Evolutionary conservation across 1,140 invertebrate species (phyloP), one percentile per base, ranked within the genome.

Genomic region (Araneus ventricosus): DNA sequence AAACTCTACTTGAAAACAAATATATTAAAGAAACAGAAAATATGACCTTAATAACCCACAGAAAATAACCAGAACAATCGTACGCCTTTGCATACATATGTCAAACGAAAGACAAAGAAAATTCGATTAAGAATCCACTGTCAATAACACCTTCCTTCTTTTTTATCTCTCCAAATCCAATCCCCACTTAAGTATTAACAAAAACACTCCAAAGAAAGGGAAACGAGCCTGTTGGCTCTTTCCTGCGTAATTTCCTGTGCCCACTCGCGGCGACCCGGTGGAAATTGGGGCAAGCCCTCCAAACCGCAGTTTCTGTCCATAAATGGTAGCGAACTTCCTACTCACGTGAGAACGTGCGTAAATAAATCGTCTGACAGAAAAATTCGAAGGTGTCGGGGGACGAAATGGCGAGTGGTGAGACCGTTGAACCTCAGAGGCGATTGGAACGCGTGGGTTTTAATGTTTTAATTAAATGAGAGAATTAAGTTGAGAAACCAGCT

Each of bases 321-420:
- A 87, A 61, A 87, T 87, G 85, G 85, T 63, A 87, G 27, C 57
- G 59, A 52, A 87, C 59, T 87, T 59, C 52, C 82, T 84, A 84
- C 85, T 37, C 85, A 39, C 37, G 24, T 37, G 59, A 87, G 34
- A n/a, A 22, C 52, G 37, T 63, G 61, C 85, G 59, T 10, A 87
- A 59, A 87, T 45, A 52, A n/a, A 37, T 63, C 61, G 34, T 34
- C 59, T 34, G 34, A 14, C 34, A 34, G 61, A 61, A 24, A 82
- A 45, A 84, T 45, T 41, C 39, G 80, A 84, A 52, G 41, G 80
- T 45, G 80, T n/a, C 37, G 2, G 24, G 37, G 22, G 7, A n/a
- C 27, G 24, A n/a, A 22, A 80, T 10, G 7, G 20, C 22, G n/a
- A 80, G 39, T 34, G 17, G 20, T 14, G 45, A 52, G 80, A 84